A percentile compares a stretch with the other conserved stretches of the same genome.
Conservation (phyloP, 2,888 invertebrate genomes). For the Germaria angustata region DNA sequence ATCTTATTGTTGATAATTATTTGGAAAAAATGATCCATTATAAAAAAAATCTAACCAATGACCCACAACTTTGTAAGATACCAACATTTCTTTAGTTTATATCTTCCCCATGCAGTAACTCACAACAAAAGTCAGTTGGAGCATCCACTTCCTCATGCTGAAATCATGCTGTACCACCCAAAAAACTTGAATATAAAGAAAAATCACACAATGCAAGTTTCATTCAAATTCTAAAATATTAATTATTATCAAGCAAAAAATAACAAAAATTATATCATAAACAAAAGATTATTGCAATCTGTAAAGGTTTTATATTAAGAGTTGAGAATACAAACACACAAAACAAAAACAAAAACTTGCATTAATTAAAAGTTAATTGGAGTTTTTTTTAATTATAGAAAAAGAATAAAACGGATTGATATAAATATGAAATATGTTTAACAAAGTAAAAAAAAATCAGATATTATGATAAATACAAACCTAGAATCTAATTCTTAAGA, state of each 20-base stretch:
- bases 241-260: no score
- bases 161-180: neutral
- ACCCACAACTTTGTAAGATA: slow-evolving; percentile 7
- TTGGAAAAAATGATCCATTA: neutral
- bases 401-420: slow-evolving; percentile 32
- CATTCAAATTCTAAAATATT: neutral
- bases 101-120: neutral
- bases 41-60: neutral
- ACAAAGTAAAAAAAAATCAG: slow-evolving; percentile 34
- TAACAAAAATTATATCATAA: neutral
- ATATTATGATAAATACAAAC: slow-evolving; percentile 36
- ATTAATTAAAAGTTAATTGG: slow-evolving; percentile 34
- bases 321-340: neutral
- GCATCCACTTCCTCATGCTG: neutral
- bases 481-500: slow-evolving; percentile 29
- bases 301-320: slow-evolving; percentile 20
- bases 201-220: neutral
- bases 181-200: neutral
- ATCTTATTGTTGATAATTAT: slow-evolving; percentile 12
- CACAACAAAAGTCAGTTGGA: neutral
- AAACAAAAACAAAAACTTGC: slow-evolving; percentile 9
- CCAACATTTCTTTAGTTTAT: neutral
- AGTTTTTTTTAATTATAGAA: slow-evolving; percentile 55
- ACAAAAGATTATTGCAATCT: slow-evolving; percentile 1
- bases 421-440: slow-evolving; percentile 46